phyloP scores from a whole-genome alignment of 2,888 invertebrate genomes.

The Melanchra persicariae region DNA sequence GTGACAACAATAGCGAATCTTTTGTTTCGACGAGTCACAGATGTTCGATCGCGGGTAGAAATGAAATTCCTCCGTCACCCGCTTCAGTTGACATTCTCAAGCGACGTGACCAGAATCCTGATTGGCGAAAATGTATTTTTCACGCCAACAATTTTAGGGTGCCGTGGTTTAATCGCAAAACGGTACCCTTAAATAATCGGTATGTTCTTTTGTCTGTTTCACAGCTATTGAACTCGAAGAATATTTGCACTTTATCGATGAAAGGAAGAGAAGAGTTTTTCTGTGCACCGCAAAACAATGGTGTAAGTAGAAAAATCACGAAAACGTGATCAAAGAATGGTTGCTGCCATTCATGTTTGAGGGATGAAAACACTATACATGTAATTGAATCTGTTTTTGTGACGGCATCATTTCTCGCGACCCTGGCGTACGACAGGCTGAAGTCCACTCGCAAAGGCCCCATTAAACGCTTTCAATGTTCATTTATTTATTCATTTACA shows the following conservation, averaged over 20 bases:
- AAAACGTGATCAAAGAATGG: no score
- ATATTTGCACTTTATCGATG: background rate
- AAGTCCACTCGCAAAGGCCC: no score
- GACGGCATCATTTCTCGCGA: no score
- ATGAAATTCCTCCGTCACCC: constrained; percentile 66
- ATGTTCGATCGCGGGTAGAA: constrained; percentile 68
- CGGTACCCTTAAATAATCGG: no score
- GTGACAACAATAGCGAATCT: constrained; percentile 44
- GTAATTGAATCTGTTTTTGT: no score
- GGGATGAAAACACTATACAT: no score
- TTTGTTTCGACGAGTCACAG: constrained; percentile 63
- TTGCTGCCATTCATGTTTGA: no score
- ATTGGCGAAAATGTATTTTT: constrained; percentile 62
- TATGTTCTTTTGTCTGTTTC: background rate
- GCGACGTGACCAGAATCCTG: constrained; percentile 60
- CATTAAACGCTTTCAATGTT: no score
- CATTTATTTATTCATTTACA: no score
- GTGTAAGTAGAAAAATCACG: no score
- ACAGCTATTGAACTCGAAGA: background rate
- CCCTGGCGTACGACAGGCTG: no score
- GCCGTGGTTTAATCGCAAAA: background rate
- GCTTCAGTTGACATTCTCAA: constrained; percentile 61
- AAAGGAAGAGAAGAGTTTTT: background rate
- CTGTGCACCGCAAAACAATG: background rate
- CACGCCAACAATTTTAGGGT: constrained; percentile 18